phyloP scores from a whole-genome alignment of 1,140 invertebrate genomes.

The Helicoverpa armigera region DNA sequence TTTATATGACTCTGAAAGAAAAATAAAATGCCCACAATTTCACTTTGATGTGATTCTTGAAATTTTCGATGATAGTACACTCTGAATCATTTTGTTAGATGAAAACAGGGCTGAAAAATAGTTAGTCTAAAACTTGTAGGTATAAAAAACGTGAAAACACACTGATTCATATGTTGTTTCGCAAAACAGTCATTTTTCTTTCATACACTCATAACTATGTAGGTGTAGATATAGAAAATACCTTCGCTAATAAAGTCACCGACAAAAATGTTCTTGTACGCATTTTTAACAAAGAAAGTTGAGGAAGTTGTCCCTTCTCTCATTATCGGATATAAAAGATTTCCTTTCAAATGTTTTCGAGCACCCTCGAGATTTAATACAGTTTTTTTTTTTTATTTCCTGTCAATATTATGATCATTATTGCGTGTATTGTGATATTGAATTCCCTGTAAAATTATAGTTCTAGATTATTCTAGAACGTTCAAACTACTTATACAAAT shows the following conservation, averaged over 20 bases:
- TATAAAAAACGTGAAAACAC: no score
- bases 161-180: no score
- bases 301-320: background rate
- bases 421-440: background rate
- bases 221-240: background rate
- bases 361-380: background rate
- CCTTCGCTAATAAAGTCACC: background rate
- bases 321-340: background rate
- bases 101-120: background rate
- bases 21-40: no score
- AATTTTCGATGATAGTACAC: no score
- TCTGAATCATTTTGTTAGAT: no score
- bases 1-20: no score
- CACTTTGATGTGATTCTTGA: no score
- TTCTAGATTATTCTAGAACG: no score
- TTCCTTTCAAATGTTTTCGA: background rate
- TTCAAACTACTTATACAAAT: no score
- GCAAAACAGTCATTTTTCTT: no score
- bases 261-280: background rate
- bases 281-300: background rate
- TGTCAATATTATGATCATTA: background rate
- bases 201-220: no score
- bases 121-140: background rate
- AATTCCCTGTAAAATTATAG: background rate
- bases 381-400: background rate